A percentile compares a stretch with the other conserved stretches of the same genome.
phyloP scores from a whole-genome alignment of 1,140 invertebrate species.

The Mamestra configurata region DNA sequence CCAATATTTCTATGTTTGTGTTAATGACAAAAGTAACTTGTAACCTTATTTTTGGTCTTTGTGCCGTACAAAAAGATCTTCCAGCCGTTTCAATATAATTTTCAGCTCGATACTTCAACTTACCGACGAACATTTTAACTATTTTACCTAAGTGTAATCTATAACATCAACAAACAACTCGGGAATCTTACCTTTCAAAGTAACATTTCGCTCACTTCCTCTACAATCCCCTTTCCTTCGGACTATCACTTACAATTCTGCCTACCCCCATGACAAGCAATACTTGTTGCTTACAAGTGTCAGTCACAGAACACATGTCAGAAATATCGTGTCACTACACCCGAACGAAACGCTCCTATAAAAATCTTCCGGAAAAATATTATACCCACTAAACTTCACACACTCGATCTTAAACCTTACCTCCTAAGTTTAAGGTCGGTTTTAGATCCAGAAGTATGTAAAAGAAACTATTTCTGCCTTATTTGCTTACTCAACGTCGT shows the following conservation, averaged over 20 bases:
- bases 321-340: conserved; percentile 39
- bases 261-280: conserved; percentile 16
- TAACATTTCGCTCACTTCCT: background rate
- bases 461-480: conserved; percentile 48
- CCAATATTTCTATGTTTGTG: too few relatives aligned
- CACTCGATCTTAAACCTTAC: background rate
- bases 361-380: conserved; percentile 46
- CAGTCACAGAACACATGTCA: conserved; percentile 46
- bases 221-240: background rate
- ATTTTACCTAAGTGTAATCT: too few relatives aligned
- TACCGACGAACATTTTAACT: too few relatives aligned
- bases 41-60: too few relatives aligned
- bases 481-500: conserved; percentile 56
- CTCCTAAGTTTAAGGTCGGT: background rate
- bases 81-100: too few relatives aligned
- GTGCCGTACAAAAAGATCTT: too few relatives aligned
- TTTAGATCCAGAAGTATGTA: background rate
- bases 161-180: background rate
- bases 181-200: background rate
- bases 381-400: conserved; percentile 12
- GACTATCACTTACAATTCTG: conserved; percentile 36
- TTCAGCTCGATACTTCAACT: too few relatives aligned
- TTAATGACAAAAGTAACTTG: too few relatives aligned
- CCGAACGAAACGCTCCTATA: background rate
- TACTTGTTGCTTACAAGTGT: conserved; percentile 45